Percentiles rank a stretch among this genome's conserved stretches.
phyloP scores from a whole-genome alignment of 2,113 vertebrate species.

The Mus pahari region DNA sequence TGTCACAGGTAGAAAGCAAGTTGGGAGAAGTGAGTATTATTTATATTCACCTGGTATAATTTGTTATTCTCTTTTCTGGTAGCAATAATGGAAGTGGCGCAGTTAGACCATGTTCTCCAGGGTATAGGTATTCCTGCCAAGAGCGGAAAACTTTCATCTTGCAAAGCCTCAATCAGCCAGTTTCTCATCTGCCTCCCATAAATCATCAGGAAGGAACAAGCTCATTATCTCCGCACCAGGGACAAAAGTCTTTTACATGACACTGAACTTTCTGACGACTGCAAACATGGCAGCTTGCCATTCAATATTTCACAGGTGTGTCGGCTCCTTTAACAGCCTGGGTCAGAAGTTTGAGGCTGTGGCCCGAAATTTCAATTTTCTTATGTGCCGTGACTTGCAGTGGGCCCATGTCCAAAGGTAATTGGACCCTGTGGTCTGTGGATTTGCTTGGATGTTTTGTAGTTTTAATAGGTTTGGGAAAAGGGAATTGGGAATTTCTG shows the following conservation, averaged over 20 bases:
- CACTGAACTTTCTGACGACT: slow-evolving; percentile 79
- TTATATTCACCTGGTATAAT: slow-evolving; percentile 75
- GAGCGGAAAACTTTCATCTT: slow-evolving; percentile 78
- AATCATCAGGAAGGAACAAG: slow-evolving; percentile 80
- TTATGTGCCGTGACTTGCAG: slow-evolving; percentile 50
- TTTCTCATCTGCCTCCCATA: slow-evolving; percentile 80
- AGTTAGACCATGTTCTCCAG: slow-evolving; percentile 70
- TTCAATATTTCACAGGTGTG: slow-evolving; percentile 63
- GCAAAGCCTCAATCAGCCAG: slow-evolving; percentile 78
- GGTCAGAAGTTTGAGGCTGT: slow-evolving; percentile 61
- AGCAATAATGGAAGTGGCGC: slow-evolving; percentile 67
- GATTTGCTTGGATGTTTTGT: slow-evolving; percentile 51
- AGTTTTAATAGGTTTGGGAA: slow-evolving; percentile 59
- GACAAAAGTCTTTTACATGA: slow-evolving; percentile 82
- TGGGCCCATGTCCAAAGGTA: slow-evolving; percentile 59
- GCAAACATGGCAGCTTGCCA: slow-evolving; percentile 67
- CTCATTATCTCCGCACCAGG: slow-evolving; percentile 81
- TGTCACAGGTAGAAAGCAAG: slow-evolving; percentile 46
- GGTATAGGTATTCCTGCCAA: slow-evolving; percentile 68
- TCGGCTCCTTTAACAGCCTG: slow-evolving; percentile 53
- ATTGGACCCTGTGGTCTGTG: slow-evolving; percentile 41
- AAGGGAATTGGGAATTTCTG: slow-evolving; percentile 37
- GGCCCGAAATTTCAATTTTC: slow-evolving; percentile 63
- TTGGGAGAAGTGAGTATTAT: slow-evolving; percentile 70
- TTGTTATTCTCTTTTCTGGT: slow-evolving; percentile 71